Base-by-base conservation (phyloP, 1,140 invertebrate genomes). In the Sminthurinus signatus region DNA sequence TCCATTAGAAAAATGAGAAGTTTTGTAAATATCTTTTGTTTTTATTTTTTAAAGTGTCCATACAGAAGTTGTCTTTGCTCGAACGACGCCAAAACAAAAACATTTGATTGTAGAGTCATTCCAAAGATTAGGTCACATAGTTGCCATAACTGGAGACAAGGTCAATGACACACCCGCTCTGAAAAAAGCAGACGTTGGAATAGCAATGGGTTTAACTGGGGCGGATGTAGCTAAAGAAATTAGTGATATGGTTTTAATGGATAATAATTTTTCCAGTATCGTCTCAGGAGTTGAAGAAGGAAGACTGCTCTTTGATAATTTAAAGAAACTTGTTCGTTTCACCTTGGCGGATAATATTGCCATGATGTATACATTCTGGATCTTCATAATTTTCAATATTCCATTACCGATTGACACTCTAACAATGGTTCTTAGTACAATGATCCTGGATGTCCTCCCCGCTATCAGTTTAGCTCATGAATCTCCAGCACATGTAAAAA, bases 151-250 rank as follows among this genome's bases (percentile, higher is more conserved):
- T 52, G 88, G 89, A 27, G 88, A 91, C 27, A 62, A 58, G 28
- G 88, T 90, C 0, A 90, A 91, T 67, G 88, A 91, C 75, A 85
- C 88, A 1, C 88, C 88, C 39, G 88, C 88, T 0, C 73, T 91
- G 31, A 88, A 88, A 72, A 86, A 87, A 73, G 88, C 88, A 10
- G 85, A 90, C 72, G 87, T 89, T 64, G 85, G 85, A 5, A 55
- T 78, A 55, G 74, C 76, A 36, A 74, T 76, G 73, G 76, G 77
- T 62, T 76, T 78, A 39, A 66, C 74, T 61, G 77, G 77, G 39
- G 78, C 76, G 27, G 78, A 84, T 75, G 82, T 84, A 2, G 81
- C 80, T 2, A 85, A 85, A 74, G 82, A 84, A 74, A 82, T 83
- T 19, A 83, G 84, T 8, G 84, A 86, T 72, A 82, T 86, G 70